Conservation (phyloP, 2,888 invertebrate genomes). For the Phymatocera aterrima region DNA sequence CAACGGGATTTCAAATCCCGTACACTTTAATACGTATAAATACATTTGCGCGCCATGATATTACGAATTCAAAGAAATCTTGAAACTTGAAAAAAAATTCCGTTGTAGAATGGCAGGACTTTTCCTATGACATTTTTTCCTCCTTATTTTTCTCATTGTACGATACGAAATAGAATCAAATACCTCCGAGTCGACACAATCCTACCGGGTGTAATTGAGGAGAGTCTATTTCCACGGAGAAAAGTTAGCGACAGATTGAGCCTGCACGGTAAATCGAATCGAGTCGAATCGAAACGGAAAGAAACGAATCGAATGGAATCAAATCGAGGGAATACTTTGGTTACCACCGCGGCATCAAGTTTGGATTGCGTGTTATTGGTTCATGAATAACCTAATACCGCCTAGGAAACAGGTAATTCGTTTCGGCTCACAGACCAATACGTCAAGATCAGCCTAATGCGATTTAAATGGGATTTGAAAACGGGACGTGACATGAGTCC, state of each 20-base stretch:
- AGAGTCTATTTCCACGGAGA: constrained; percentile 4
- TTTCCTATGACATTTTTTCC: not conserved
- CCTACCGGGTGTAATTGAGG: constrained; percentile 7
- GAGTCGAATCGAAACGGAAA: constrained; percentile 17
- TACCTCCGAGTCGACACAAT: not conserved
- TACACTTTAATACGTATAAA: no score
- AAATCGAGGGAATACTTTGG: constrained; percentile 39
- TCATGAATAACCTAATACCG: constrained; percentile 59
- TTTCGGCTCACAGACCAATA: constrained; percentile 54
- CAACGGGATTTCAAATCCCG: not conserved
- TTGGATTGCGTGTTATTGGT: constrained; percentile 57
- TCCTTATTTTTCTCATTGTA: not conserved
- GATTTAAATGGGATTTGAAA: constrained; percentile 53
- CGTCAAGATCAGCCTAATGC: constrained; percentile 50
- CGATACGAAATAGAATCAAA: no score
- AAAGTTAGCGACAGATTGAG: not conserved
- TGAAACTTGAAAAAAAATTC: no score
- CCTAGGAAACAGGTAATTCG: constrained; percentile 56
- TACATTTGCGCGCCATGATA: no score
- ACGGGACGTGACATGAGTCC: constrained; percentile 23
- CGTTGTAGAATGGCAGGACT: no score
- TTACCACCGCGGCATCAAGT: constrained; percentile 33
- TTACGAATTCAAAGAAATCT: no score
- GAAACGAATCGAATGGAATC: constrained; percentile 23
- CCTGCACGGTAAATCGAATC: constrained; percentile 1